Evolutionary conservation across 2,797 vertebrate genomes (phyloP), one percentile per base, ranked within the genome.

Genomic region (Peromyscus nudipes): DNA sequence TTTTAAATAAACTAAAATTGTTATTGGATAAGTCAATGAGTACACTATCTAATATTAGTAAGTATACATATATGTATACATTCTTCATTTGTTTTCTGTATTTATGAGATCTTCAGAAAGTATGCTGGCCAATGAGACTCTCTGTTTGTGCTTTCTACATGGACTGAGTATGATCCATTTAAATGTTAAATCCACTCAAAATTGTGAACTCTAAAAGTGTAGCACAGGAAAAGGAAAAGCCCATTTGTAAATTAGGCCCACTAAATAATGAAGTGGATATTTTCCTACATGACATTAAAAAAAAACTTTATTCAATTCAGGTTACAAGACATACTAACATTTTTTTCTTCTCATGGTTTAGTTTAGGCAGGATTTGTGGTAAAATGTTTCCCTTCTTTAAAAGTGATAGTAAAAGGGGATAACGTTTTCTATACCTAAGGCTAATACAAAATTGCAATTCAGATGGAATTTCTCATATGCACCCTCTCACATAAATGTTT

Each of bases 371-470:
- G 31, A 90, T 92, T 96, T 94, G 12, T 88, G 55, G 40, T 93
- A 95, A 95, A 95, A 93, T 96, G 57, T 93, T 92, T 93, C 14
- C 64, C 31, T 94, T 92, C 29, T 85, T 96, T 43, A 92, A 96
- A 94, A 67, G 90, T 82, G 81, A 96, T 73, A 91, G 40, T 69
- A 89, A 96, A 96, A 93, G 16, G 57, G 14, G 97, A 92, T 97
- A 80, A 94, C 89, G 19, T n/a, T 97, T 97, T 92, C 52, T 93
- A 73, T 4, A 96, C 62, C 80, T 93, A 85, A 93, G 76, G 80
- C 92, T 94, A 94, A 84, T 62, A 93, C 1, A 93, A 96, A 97
- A 93, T 90, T 95, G 34, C 31, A 96, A 82, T 93, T 93, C 55
- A 85, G 69, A 93, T 60, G 89, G 46, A 94, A 82, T 96, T 95